A percentile compares a stretch with the other conserved stretches of the same genome.
These are phyloP conservation scores for Drosophila sulfurigaster DNA, from an alignment of 1,140 invertebrate species.

Conservation along the genomic window DNA sequence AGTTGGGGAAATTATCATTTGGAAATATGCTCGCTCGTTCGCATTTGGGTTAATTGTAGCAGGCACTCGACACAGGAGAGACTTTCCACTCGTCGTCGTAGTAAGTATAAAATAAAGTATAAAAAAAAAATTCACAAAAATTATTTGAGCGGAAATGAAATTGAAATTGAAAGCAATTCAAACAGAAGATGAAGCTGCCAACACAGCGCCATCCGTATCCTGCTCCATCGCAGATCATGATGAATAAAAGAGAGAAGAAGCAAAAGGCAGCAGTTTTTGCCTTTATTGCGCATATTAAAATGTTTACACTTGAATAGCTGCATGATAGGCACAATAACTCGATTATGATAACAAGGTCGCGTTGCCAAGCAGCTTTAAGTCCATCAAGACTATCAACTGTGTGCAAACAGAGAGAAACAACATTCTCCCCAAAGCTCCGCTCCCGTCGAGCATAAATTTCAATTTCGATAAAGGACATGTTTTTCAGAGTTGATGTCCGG, in stretches of 20 bases:
- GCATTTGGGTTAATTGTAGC: constrained; percentile 70
- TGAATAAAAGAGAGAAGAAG: constrained; percentile 31
- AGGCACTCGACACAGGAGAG: constrained; percentile 4
- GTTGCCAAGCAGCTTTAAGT: constrained; percentile 31
- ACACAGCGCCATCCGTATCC: not conserved
- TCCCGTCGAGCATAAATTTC: constrained; percentile 1
- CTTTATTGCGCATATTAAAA: constrained; percentile 79
- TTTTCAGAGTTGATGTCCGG: constrained; percentile 2
- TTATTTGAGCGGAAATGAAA: constrained; percentile 74
- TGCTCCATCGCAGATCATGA: not conserved
- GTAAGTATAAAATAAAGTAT: not conserved
- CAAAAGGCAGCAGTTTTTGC: constrained; percentile 47
- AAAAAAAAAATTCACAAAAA: constrained; percentile 45
- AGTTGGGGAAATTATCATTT: constrained; percentile 42
- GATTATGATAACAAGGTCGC: constrained; percentile 67
- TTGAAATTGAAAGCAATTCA: constrained; percentile 64
- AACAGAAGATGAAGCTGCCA: constrained; percentile 47
- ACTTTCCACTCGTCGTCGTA: not conserved
- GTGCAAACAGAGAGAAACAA: constrained; percentile 4
- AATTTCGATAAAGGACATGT: constrained; percentile 2
- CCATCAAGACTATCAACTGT: constrained; percentile 1
- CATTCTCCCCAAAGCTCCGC: not conserved
- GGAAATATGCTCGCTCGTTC: constrained; percentile 29
- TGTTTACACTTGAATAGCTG: constrained; percentile 70
- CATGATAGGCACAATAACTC: constrained; percentile 64